A percentile compares a stretch with the other conserved stretches of the same genome.
These are phyloP conservation scores for Lynx canadensis DNA, from an alignment of 2,113 vertebrate genomes.

Conservation along the genomic window DNA sequence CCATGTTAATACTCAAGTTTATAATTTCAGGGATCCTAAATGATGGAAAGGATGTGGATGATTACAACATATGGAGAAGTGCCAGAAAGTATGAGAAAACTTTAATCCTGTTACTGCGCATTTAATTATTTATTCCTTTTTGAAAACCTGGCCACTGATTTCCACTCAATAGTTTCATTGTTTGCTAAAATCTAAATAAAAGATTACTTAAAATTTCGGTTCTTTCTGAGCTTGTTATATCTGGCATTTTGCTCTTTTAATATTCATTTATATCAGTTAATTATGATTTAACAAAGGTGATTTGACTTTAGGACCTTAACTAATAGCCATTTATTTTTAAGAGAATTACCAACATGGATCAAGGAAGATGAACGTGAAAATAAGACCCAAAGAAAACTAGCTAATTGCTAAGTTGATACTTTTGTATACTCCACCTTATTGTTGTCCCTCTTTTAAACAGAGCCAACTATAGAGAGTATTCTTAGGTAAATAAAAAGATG, in stretches of 20 bases:
- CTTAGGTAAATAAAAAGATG: background rate
- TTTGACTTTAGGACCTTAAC: conserved; percentile 22
- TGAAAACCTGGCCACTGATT: conserved; percentile 13
- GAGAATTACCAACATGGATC: conserved; percentile 17
- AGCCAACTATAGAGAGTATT: background rate
- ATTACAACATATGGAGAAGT: background rate
- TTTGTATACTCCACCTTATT: background rate
- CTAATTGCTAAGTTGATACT: background rate
- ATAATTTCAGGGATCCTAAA: background rate
- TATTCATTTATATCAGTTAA: conserved; percentile 4
- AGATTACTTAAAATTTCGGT: conserved; percentile 1
- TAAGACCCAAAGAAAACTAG: conserved; percentile 22
- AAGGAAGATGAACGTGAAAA: conserved; percentile 29
- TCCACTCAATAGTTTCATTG: background rate
- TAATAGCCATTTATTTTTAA: conserved; percentile 36
- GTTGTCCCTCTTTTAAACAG: background rate
- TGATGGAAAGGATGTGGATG: background rate
- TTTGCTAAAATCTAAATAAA: conserved; percentile 4
- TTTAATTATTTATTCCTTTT: conserved; percentile 45
- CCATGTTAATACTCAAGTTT: background rate
- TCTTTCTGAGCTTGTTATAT: background rate
- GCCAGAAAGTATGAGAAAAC: background rate
- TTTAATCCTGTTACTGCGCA: background rate
- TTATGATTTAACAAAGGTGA: conserved; percentile 44
- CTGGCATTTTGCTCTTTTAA: conserved; percentile 49